A percentile compares a stretch with the other conserved stretches of the same genome.
These are phyloP conservation scores for Microcaecilia unicolor DNA, from an alignment of 2,797 vertebrate species.

Conservation along the genomic window DNA sequence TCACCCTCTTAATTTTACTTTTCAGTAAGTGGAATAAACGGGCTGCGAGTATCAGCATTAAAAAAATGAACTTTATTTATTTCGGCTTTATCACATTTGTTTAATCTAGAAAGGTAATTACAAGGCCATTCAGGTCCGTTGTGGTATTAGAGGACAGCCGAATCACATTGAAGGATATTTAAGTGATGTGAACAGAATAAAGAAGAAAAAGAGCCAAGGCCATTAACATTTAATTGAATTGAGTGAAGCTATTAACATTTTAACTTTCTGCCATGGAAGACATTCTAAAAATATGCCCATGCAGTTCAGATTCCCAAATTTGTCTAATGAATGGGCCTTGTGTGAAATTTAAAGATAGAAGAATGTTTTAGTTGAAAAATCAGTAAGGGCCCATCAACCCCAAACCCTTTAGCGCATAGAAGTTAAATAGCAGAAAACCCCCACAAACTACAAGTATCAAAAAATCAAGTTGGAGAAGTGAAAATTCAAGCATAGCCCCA, in stretches of 20 bases:
- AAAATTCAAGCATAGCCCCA: no score
- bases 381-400: no score
- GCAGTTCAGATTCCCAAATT: conserved; percentile 18
- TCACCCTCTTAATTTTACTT: conserved; percentile 24
- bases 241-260: conserved; percentile 35
- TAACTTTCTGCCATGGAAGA: conserved; percentile 26
- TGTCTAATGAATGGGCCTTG: conserved; percentile 7
- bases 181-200: conserved; percentile 18
- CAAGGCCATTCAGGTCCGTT: conserved; percentile 33
- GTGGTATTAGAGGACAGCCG: conserved; percentile 31
- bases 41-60: conserved; percentile 30
- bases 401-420: no score
- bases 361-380: no score
- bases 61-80: conserved; percentile 34
- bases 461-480: no score
- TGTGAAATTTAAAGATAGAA: no score
- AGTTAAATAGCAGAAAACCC: no score
- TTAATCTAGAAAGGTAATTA: conserved; percentile 35
- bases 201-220: conserved; percentile 27
- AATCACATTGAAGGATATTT: conserved; percentile 32
- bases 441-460: no score
- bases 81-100: conserved; percentile 29
- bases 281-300: conserved; percentile 32
- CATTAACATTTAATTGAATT: conserved; percentile 49
- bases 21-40: conserved; percentile 23